Conservation (phyloP, 2,888 invertebrate genomes). For the Sialis fuliginosa region DNA sequence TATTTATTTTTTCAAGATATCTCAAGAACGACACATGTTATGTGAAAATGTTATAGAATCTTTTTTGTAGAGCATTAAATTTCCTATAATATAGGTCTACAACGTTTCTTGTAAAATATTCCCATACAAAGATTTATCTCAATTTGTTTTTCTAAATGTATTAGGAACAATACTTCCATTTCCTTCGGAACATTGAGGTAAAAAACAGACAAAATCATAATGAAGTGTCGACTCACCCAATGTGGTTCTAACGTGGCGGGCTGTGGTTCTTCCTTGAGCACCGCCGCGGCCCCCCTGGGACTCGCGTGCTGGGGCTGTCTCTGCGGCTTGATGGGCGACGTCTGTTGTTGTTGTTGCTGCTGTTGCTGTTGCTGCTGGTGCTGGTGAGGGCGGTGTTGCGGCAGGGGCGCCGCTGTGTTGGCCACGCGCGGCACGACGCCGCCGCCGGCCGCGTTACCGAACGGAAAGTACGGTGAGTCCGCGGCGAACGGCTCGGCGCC, state of each 20-base stretch:
- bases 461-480: slow-evolving; percentile 44
- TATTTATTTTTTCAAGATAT: too few relatives aligned
- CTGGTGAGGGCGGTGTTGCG: slow-evolving; percentile 1
- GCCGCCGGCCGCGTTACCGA: slow-evolving; percentile 28
- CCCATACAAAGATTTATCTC: too few relatives aligned
- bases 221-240: slow-evolving; percentile 17
- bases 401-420: slow-evolving; percentile 18
- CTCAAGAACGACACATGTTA: too few relatives aligned
- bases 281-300: not conserved
- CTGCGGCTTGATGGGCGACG: not conserved
- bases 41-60: too few relatives aligned
- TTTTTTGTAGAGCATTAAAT: too few relatives aligned
- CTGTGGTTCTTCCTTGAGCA: slow-evolving; percentile 17
- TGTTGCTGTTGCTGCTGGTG: not conserved
- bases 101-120: too few relatives aligned
- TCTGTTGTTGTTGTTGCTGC: not conserved
- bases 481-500: slow-evolving; percentile 40
- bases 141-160: too few relatives aligned
- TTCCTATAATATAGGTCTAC: too few relatives aligned
- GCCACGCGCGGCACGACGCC: slow-evolving; percentile 23
- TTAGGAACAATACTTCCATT: too few relatives aligned
- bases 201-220: too few relatives aligned
- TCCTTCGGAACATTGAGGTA: too few relatives aligned
- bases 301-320: slow-evolving; percentile 7
- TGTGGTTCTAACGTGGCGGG: slow-evolving; percentile 21